A percentile compares a stretch with the other conserved stretches of the same genome.
Evolutionary conservation across 2,888 invertebrate genomes (phyloP).

Genomic region (Luffia ferchaultella): DNA sequence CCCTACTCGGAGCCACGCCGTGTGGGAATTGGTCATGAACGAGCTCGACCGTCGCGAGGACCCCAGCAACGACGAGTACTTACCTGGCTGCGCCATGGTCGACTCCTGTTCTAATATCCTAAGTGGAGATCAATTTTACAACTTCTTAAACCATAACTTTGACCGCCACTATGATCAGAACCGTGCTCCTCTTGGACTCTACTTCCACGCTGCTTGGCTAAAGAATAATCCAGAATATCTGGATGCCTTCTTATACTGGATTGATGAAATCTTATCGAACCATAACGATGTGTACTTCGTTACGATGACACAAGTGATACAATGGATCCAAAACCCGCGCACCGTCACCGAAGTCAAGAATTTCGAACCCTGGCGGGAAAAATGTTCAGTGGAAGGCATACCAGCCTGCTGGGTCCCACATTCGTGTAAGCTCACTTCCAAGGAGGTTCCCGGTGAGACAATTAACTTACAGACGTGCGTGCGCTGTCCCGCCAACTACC

Average conservation of each 20-base stretch:
- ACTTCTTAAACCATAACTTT: slow-evolving; percentile 93
- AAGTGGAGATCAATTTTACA: slow-evolving; percentile 92
- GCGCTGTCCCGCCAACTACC: slow-evolving; percentile 93
- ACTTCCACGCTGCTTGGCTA: slow-evolving; percentile 94
- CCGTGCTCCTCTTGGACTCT: slow-evolving; percentile 86
- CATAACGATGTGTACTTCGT: slow-evolving; percentile 94
- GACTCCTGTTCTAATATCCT: slow-evolving; percentile 94
- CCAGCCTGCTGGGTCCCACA: slow-evolving; percentile 90
- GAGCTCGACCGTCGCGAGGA: slow-evolving; percentile 92
- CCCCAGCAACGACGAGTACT: slow-evolving; percentile 86
- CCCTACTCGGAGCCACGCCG: slow-evolving; percentile 90
- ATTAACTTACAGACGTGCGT: slow-evolving; percentile 93
- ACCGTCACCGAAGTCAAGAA: slow-evolving; percentile 86
- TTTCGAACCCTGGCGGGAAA: slow-evolving; percentile 95
- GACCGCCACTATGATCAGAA: slow-evolving; percentile 92
- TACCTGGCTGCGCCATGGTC: slow-evolving; percentile 93
- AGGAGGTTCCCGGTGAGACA: slow-evolving; percentile 94
- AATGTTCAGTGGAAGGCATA: slow-evolving; percentile 86
- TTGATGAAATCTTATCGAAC: slow-evolving; percentile 84
- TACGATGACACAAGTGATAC: slow-evolving; percentile 96
- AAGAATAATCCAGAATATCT: slow-evolving; percentile 92
- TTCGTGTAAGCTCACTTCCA: slow-evolving; percentile 89
- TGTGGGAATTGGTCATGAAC: slow-evolving; percentile 97
- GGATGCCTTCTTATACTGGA: slow-evolving; percentile 93
- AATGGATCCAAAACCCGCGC: slow-evolving; percentile 94